These are phyloP conservation scores for Gymnoscelis rufifasciata DNA, from an alignment of 2,888 invertebrate species.

Conservation along the genomic window DNA sequence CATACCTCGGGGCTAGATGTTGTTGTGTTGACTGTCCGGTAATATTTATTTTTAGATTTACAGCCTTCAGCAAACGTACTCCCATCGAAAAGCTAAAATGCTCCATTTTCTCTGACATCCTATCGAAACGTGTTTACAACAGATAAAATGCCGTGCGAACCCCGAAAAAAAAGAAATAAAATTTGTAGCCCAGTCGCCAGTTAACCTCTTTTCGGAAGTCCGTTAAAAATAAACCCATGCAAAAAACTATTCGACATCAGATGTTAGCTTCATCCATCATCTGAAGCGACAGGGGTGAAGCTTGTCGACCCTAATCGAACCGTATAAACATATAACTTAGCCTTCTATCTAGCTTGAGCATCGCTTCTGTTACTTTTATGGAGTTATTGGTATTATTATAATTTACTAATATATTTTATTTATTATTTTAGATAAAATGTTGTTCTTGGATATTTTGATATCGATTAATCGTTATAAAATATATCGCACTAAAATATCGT, in stretches of 20 bases:
- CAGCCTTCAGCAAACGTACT: no score
- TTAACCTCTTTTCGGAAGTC: conserved; percentile 30
- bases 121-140: not conserved
- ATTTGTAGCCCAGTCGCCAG: not conserved
- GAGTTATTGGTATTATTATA: conserved; percentile 8
- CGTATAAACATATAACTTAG: conserved; percentile 45
- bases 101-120: no score
- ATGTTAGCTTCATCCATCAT: conserved; percentile 70
- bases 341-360: conserved; percentile 27
- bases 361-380: conserved; percentile 15
- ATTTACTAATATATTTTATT: not conserved
- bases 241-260: conserved; percentile 67
- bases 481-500: no score
- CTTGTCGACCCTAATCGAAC: conserved; percentile 76
- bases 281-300: conserved; percentile 61
- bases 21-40: no score
- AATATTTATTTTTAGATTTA: no score
- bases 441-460: no score
- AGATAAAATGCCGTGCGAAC: not conserved
- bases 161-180: not conserved
- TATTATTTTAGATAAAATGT: not conserved
- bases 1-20: no score
- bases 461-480: no score
- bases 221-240: conserved; percentile 37
- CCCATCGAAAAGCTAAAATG: no score